Base-by-base conservation (phyloP, 2,797 vertebrate species). In the Austrolebias charrua region DNA sequence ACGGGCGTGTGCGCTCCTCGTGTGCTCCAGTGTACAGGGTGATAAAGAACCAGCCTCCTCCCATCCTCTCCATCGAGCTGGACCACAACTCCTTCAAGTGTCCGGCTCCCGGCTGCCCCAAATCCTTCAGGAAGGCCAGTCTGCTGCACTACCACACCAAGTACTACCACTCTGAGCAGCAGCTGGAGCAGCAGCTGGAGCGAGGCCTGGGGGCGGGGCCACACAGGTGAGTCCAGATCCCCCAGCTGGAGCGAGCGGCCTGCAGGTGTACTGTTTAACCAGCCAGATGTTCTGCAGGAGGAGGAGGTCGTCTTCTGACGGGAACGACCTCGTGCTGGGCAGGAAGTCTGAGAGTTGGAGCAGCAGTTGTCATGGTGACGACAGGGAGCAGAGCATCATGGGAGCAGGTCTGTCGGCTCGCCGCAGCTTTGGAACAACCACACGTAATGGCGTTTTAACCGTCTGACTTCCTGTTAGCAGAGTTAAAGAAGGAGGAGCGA, bases 101-200 rank as follows among this genome's bases (percentile, higher is more conserved):
- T 89, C 94, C 94, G 15, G 90, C 95, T 28, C 83, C 88, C 6
- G 95, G 94, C 88, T 99, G 97, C 89, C 90, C 91, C 53, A 99
- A 99, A 89, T 95, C 94, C 19, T 99, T 98, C 90, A 94, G 97
- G 88, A 99, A 98, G 92, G 95, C 95, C 5, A 95, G 96, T 81
- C 89, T 99, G 69, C 89, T 98, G 77, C 95, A 98, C 89, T 97
- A 97, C 91, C 97, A 99, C 88, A 95, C 98, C 92, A 99, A 99
- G 82, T 98, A 99, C 87, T 99, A 98, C 88, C 97, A 99, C 75
- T 93, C 93, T 1, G 95, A 95, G 76, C 91, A 93, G 65, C 94
- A 94, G 54, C 93, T 93, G 1, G 95, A 95, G 76, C 91, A 93
- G 65, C 94, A 94, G 54, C 93, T 93, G 69, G 88, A 77, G 0